Evolutionary conservation across 2,888 invertebrate genomes (phyloP), one percentile per base, ranked within the genome.

Genomic region (Taphrorychus bicolor): DNA sequence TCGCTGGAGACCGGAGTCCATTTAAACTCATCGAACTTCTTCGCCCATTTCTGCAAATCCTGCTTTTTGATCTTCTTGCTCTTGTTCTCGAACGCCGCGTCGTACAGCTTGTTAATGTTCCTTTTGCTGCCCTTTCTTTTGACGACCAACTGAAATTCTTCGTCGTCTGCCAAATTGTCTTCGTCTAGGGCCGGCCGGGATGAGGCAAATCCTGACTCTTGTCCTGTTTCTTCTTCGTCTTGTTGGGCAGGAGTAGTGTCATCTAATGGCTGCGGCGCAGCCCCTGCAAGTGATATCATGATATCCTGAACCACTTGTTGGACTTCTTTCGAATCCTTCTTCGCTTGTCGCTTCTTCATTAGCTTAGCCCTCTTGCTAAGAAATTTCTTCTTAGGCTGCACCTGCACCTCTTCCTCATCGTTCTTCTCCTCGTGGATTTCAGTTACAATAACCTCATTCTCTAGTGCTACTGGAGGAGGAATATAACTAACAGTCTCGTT

Each of bases 1-100:
- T 2, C n/a, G n/a, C n/a, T n/a, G n/a, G n/a, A n/a, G n/a, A 2
- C 42, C 23, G 16, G 54, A 11, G 21, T 45, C 41, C 4, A 48
- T 40, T 57, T 56, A 45, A 54, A 53, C n/a, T n/a, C n/a, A n/a
- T n/a, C n/a, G n/a, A n/a, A n/a, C 22, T 45, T 67, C 14, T 67
- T 59, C 5, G 24, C 53, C 71, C 70, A 70, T 18, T 64, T 69
- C 14, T 57, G 41, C 16, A 59, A 51, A 40, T 75, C 73, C 14
- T 67, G 53, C 18, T 71, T 58, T 18, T 65, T 74, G 19, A 74
- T 71, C 49, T 64, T 70, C 40, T 72, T 70, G 18, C 72, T 70
- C 59, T 73, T 51, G 3, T 60, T 41, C 7, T 72, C 75, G 41
- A 74, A 75, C 1, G 70, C 70, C 3, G 69, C 42, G 11, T 72